Percentiles rank a stretch among this genome's conserved stretches.
phyloP scores from a whole-genome alignment of 2,113 vertebrate species.

The Urocolius indicus region DNA sequence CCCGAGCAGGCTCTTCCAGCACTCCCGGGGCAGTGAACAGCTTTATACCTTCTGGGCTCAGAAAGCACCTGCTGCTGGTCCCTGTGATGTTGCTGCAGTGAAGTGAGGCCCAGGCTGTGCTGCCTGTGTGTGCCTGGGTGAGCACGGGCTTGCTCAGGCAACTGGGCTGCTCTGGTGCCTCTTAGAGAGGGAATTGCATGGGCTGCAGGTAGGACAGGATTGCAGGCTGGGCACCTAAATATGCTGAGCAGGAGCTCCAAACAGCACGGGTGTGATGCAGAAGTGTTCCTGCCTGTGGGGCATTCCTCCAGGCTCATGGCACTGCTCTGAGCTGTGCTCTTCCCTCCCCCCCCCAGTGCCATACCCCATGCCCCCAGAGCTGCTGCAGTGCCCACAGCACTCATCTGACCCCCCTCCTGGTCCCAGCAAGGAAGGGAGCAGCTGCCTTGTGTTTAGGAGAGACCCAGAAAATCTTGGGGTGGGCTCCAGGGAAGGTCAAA shows the following conservation, averaged over 20 bases:
- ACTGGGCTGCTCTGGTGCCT: neutral
- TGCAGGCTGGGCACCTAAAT: neutral
- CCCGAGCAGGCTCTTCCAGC: neutral
- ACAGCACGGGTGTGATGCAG: neutral
- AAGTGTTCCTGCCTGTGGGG: neutral
- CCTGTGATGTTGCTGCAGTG: neutral
- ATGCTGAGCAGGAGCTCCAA: neutral
- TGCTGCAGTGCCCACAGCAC: fast-evolving
- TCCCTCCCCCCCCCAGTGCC: fast-evolving
- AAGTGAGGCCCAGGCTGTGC: neutral
- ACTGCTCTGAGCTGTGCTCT: neutral
- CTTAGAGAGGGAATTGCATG: neutral
- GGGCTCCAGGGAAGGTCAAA: constrained; percentile 12
- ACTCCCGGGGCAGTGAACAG: neutral
- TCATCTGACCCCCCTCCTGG: neutral
- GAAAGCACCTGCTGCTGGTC: neutral
- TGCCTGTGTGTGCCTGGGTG: neutral
- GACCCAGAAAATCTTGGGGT: neutral
- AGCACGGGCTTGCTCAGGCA: neutral
- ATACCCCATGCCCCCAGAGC: neutral
- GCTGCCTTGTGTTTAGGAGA: neutral
- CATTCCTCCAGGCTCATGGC: fast-evolving
- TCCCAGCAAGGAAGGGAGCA: neutral
- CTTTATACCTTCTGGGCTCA: neutral
- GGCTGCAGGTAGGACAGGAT: neutral